Percentiles rank a stretch among this genome's conserved stretches.
These are phyloP conservation scores for Trachelus stipa DNA, from an alignment of 2,888 invertebrate species.

Conservation along the genomic window DNA sequence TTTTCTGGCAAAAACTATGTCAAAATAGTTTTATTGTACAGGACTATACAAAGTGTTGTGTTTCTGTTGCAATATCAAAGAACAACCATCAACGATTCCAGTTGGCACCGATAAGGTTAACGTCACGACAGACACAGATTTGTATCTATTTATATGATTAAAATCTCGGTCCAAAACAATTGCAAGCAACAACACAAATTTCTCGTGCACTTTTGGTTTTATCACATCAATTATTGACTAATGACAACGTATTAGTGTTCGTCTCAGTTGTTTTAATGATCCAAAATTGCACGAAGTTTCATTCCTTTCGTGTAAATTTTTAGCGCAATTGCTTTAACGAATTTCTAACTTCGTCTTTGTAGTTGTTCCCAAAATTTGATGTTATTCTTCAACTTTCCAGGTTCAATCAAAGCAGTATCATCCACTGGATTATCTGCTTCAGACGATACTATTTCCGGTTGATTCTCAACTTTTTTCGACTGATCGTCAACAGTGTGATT, in stretches of 20 bases:
- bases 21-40: constrained; percentile 21
- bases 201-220: too few species aligned
- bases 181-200: not conserved
- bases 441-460: constrained; percentile 29
- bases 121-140: not conserved
- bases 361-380: constrained; percentile 63
- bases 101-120: not conserved
- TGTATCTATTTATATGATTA: not conserved
- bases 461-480: constrained; percentile 4
- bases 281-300: not conserved
- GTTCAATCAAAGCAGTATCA: constrained; percentile 45
- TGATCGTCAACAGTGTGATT: constrained; percentile 41
- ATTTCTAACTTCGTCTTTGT: constrained; percentile 44
- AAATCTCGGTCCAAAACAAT: not conserved
- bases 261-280: not conserved
- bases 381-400: constrained; percentile 59
- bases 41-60: constrained; percentile 26
- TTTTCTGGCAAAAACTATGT: not conserved
- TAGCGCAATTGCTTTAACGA: not conserved
- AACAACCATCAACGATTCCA: not conserved
- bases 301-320: not conserved
- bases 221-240: not conserved
- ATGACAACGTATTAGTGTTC: not conserved
- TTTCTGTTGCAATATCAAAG: not conserved
- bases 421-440: constrained; percentile 36